A percentile compares a stretch with the other conserved stretches of the same genome.
Evolutionary conservation across 2,797 vertebrate species (phyloP).

Genomic region (Sphaeramia orbicularis): DNA sequence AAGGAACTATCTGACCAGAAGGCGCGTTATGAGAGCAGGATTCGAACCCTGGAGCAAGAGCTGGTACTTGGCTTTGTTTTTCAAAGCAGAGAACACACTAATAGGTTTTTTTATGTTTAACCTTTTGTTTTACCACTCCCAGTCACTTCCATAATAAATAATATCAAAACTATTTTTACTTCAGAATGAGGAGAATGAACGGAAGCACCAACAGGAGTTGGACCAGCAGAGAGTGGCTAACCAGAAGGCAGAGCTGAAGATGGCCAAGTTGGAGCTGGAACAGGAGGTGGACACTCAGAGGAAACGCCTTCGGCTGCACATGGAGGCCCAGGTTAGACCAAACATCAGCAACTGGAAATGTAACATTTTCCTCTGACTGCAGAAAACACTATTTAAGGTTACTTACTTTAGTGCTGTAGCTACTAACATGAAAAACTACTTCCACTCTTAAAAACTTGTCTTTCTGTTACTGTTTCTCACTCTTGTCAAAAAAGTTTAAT

Average conservation of each 20-base stretch:
- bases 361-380: not conserved
- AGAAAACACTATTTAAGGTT: not conserved
- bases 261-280: slow-evolving; percentile 89
- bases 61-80: slow-evolving; percentile 82
- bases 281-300: slow-evolving; percentile 89
- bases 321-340: slow-evolving; percentile 91
- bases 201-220: slow-evolving; percentile 87
- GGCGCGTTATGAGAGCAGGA: slow-evolving; percentile 89
- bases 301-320: slow-evolving; percentile 89
- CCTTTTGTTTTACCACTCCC: not conserved
- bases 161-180: slow-evolving; percentile 8
- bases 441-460: not conserved
- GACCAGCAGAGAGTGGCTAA: slow-evolving; percentile 85
- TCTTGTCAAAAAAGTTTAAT: not conserved
- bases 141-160: not conserved
- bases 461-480: not conserved
- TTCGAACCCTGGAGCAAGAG: slow-evolving; percentile 88
- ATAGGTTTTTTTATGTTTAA: not conserved
- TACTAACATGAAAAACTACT: slow-evolving; percentile 7
- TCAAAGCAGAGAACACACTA: not conserved
- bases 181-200: slow-evolving; percentile 89
- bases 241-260: slow-evolving; percentile 90
- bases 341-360: slow-evolving; percentile 71
- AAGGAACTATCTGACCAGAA: slow-evolving; percentile 92
- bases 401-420: slow-evolving; percentile 3